These are phyloP conservation scores for Nematopogon swammerdamellus DNA, from an alignment of 2,888 invertebrate species.

Conservation along the genomic window DNA sequence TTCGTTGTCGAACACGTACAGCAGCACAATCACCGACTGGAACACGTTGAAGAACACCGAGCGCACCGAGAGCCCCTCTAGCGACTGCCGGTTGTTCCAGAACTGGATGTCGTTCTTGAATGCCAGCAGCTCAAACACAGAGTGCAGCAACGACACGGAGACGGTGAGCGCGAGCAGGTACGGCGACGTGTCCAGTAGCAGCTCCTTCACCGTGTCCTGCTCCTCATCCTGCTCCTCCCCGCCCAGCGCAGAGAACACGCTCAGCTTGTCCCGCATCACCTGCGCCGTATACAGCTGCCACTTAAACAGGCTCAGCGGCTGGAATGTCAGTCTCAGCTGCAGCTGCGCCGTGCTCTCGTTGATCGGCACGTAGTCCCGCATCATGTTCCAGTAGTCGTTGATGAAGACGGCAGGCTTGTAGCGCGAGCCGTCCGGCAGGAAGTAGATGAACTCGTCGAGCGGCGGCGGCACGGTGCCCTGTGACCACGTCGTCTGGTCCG, in stretches of 20 bases:
- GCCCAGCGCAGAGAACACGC: conserved; percentile 58
- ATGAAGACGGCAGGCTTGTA: conserved; percentile 94
- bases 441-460: conserved; percentile 87
- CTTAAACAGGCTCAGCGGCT: conserved; percentile 93
- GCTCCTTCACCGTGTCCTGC: conserved; percentile 89
- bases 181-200: conserved; percentile 94
- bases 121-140: conserved; percentile 95
- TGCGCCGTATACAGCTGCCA: conserved; percentile 99
- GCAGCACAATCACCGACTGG: conserved; percentile 89
- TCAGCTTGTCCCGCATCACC: conserved; percentile 87
- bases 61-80: conserved; percentile 96
- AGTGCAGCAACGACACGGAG: conserved; percentile 90
- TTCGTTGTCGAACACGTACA: conserved; percentile 98
- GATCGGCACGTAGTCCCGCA: conserved; percentile 89
- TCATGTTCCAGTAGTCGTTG: conserved; percentile 99
- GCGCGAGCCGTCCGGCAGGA: conserved; percentile 77
- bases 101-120: conserved; percentile 99
- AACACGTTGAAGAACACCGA: conserved; percentile 99
- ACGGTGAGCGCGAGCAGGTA: conserved; percentile 91
- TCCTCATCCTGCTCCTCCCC: conserved; percentile 82
- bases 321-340: conserved; percentile 70
- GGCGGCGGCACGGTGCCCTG: conserved; percentile 89
- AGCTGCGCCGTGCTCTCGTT: conserved; percentile 78
- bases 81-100: conserved; percentile 95
- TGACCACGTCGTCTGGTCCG: conserved; percentile 95